A percentile compares a stretch with the other conserved stretches of the same genome.
These are phyloP conservation scores for Cochlearius cochlearius DNA, from an alignment of 2,113 vertebrate genomes.

Conservation along the genomic window DNA sequence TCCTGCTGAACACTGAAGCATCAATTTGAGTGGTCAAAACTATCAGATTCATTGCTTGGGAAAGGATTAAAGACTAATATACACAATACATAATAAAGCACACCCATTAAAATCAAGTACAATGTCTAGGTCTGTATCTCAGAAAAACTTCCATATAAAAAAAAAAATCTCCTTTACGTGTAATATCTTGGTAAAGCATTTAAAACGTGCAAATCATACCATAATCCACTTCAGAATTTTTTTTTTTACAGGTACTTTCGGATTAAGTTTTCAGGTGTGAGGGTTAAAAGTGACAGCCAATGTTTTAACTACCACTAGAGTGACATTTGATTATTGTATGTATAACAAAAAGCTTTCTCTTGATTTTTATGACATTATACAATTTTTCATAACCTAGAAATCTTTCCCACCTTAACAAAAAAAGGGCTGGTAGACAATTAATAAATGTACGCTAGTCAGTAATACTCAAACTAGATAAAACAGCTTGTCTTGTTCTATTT, in stretches of 20 bases:
- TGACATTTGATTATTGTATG: background rate
- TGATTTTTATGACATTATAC: background rate
- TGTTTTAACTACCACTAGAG: background rate
- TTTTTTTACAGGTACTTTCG: too few relatives aligned
- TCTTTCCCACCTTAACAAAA: background rate
- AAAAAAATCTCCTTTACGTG: background rate
- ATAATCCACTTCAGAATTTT: background rate
- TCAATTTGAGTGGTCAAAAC: background rate
- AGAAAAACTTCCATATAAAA: background rate
- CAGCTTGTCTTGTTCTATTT: background rate
- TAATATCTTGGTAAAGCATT: background rate
- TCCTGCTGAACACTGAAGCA: background rate
- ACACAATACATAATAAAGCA: background rate
- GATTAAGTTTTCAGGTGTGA: background rate
- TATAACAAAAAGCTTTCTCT: background rate
- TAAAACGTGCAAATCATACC: background rate
- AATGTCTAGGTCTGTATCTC: accelerated
- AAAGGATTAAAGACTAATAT: background rate
- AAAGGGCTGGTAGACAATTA: background rate
- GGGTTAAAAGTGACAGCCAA: background rate
- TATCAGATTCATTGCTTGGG: background rate
- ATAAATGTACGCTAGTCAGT: background rate
- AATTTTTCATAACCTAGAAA: background rate
- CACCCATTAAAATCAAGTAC: accelerated
- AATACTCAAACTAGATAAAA: background rate